These are phyloP conservation scores for Cephus rjabovi DNA, from an alignment of 2,888 invertebrate genomes.

Conservation along the genomic window DNA sequence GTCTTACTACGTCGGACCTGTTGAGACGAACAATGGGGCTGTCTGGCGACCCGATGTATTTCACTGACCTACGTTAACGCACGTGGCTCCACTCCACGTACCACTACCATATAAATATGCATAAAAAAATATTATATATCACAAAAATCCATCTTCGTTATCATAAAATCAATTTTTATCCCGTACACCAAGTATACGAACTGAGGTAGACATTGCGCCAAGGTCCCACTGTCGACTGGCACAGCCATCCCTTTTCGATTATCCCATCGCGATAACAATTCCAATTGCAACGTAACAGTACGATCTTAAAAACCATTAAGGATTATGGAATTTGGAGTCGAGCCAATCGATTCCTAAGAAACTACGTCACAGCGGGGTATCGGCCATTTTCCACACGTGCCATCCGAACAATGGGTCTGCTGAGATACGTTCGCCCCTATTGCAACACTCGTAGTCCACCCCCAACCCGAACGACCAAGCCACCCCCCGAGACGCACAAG, in stretches of 20 bases:
- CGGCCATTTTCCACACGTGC: background rate
- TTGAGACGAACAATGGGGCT: conserved; percentile 23
- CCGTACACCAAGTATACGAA: too few species aligned
- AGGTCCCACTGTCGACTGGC: background rate
- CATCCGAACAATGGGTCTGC: background rate
- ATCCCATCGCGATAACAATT: background rate
- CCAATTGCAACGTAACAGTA: background rate
- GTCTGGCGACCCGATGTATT: background rate
- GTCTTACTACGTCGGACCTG: conserved; percentile 29
- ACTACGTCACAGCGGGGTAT: background rate
- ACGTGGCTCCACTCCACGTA: background rate
- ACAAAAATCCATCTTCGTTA: background rate
- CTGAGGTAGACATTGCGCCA: background rate
- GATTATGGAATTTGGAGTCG: background rate
- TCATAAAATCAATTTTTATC: background rate
- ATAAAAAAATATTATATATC: too few species aligned
- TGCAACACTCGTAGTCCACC: background rate
- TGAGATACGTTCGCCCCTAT: background rate
- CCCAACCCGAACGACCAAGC: too few species aligned
- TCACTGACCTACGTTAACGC: background rate
- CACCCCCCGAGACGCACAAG: too few species aligned
- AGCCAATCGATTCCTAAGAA: background rate
- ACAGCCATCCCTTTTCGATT: background rate
- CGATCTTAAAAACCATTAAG: background rate
- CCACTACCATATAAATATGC: background rate